Percentiles rank a stretch among this genome's conserved stretches.
Conservation (phyloP, 2,888 invertebrate species). For the Pharmacophagus antenor region DNA sequence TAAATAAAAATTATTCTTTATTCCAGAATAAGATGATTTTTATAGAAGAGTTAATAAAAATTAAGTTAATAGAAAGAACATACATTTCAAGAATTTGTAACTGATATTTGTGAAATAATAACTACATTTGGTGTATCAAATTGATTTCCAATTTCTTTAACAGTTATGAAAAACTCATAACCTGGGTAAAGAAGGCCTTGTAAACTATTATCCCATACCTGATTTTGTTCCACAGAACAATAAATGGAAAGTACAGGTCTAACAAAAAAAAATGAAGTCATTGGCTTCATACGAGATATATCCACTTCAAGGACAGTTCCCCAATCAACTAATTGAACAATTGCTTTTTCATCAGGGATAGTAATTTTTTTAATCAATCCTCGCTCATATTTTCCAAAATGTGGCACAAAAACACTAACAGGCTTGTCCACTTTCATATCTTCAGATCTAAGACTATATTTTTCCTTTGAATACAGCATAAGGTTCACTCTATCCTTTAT, state of each 20-base stretch:
- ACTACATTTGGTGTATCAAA: constrained; percentile 35
- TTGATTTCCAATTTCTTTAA: constrained; percentile 33
- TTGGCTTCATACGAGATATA: constrained; percentile 35
- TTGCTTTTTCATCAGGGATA: constrained; percentile 31
- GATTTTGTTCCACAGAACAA: constrained; percentile 33
- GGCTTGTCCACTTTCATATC: constrained; percentile 36
- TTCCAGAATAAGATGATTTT: no score
- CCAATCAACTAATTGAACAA: constrained; percentile 42
- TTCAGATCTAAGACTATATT: constrained; percentile 31
- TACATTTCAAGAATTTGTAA: neutral
- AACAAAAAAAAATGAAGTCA: constrained; percentile 33
- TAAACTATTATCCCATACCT: constrained; percentile 31
- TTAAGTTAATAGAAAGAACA: no score
- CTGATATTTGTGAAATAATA: constrained; percentile 19
- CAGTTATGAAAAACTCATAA: constrained; percentile 35
- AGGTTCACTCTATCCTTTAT: constrained; percentile 36
- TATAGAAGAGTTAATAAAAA: no score
- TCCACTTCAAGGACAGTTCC: constrained; percentile 37
- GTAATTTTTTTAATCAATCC: constrained; percentile 38
- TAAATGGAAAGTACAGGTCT: constrained; percentile 36
- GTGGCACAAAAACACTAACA: constrained; percentile 34
- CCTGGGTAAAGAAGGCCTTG: constrained; percentile 33
- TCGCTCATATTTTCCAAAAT: constrained; percentile 38
- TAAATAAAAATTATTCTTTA: no score
- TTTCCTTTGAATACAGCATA: constrained; percentile 33